Conservation (phyloP, 2,113 vertebrate species). For the Cyphomyrus discorhynchus region DNA sequence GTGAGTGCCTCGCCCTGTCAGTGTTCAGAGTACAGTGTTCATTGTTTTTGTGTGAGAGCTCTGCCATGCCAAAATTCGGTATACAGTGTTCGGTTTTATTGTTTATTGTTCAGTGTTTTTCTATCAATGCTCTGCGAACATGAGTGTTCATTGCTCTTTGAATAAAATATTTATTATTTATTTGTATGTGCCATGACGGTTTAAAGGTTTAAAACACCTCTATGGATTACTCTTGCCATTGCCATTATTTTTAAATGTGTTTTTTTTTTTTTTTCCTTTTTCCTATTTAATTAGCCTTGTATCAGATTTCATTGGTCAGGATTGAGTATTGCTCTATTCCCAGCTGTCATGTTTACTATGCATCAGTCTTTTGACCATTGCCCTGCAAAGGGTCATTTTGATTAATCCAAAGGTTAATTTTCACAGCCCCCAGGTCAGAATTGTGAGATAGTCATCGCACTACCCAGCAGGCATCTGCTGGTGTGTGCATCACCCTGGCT, state of each 20-base stretch:
- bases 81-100: not conserved
- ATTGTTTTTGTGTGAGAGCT: not conserved
- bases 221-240: not conserved
- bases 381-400: constrained; percentile 6
- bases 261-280: not conserved
- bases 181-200: not conserved
- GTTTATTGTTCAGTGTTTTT: not conserved
- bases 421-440: constrained; percentile 32
- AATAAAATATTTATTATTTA: not conserved
- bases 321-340: constrained; percentile 54
- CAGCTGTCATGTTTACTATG: constrained; percentile 60
- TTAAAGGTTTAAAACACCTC: not conserved
- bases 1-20: not conserved
- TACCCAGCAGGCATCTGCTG: not conserved
- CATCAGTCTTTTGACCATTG: constrained; percentile 44
- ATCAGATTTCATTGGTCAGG: constrained; percentile 58
- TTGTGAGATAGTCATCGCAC: not conserved
- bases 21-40: not conserved
- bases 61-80: not conserved
- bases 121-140: not conserved
- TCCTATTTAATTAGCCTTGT: constrained; percentile 38
- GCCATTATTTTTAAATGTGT: not conserved
- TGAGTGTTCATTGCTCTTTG: not conserved
- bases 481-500: not conserved
- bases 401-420: constrained; percentile 33